A percentile compares a stretch with the other conserved stretches of the same genome.
These are phyloP conservation scores for Hyposmocoma kahamanoa DNA, from an alignment of 1,140 invertebrate species.

Conservation along the genomic window DNA sequence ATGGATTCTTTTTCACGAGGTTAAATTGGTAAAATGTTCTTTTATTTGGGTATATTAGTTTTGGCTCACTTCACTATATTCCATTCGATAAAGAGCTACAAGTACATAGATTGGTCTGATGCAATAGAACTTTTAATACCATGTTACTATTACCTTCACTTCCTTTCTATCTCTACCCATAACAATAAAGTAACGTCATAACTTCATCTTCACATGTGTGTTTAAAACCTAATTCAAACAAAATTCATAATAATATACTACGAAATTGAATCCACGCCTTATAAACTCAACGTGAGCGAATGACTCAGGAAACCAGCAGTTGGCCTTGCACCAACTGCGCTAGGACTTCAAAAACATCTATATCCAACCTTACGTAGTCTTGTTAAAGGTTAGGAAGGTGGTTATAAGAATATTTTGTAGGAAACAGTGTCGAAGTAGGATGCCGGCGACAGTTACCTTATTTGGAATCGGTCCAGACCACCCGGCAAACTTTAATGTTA, in stretches of 20 bases:
- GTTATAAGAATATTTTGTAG: neutral
- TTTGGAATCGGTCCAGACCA: constrained; percentile 66
- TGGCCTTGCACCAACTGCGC: constrained; percentile 23
- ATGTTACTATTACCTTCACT: too few relatives aligned
- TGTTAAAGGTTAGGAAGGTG: neutral
- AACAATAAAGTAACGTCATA: too few relatives aligned
- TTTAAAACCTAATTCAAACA: too few relatives aligned
- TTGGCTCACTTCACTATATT: too few relatives aligned
- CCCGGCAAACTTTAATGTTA: constrained; percentile 64
- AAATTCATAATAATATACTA: constrained; percentile 42
- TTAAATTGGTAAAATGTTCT: too few relatives aligned
- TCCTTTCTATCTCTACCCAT: too few relatives aligned
- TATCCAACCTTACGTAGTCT: neutral
- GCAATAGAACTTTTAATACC: too few relatives aligned
- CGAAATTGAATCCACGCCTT: constrained; percentile 52
- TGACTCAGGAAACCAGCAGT: constrained; percentile 49
- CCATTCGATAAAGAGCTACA: too few relatives aligned
- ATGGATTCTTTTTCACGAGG: constrained; percentile 23
- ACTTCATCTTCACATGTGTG: too few relatives aligned
- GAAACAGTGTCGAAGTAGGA: constrained; percentile 34
- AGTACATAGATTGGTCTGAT: too few relatives aligned
- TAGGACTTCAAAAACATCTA: neutral
- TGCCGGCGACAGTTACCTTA: constrained; percentile 64
- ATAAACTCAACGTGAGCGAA: constrained; percentile 48
- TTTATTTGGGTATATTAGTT: too few relatives aligned